Evolutionary conservation across 2,888 invertebrate species (phyloP), one percentile per base, ranked within the genome.

Genomic region (Fragum whitleyi): DNA sequence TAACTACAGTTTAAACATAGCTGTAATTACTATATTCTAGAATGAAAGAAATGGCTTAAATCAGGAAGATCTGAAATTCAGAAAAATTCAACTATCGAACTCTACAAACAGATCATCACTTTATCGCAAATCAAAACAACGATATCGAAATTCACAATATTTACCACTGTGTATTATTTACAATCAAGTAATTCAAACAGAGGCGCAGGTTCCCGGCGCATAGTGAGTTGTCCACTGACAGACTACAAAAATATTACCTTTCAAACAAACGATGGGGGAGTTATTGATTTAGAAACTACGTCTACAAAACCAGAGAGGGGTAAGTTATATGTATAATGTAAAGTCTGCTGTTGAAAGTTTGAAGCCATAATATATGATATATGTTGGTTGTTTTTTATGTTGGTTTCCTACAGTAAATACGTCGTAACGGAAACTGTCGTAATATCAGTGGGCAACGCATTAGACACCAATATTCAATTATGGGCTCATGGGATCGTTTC

Each of bases 121-220:
- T 47, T n/a, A 47, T n/a, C 47, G 19, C 14, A 16, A 47, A 47
- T 47, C 47, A 47, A 47, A 47, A 47, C 47, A 47, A 3, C 14
- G 47, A 14, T 47, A 47, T 47, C 16, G 47, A 47, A 47, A 14
- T 47, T 47, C 47, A 47, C 47, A 47, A 47, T 47, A 47, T 47
- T 47, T 47, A 47, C 47, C 47, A 14, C 47, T 47, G 47, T 47
- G 47, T 47, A 47, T 47, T 47, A 47, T 47, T 47, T 47, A 47
- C 47, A 47, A n/a, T 47, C n/a, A 47, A 47, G 47, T n/a, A 47
- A 47, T 47, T 47, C 47, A 47, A 14, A 47, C 47, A 47, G 47
- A 47, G 47, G 7, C 47, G 47, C 47, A 14, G 47, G 47, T 47
- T 14, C 47, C 47, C 14, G 7, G 47, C 14, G 47, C 47, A n/a